Conservation (phyloP, 2,797 vertebrate genomes). For the Hoplostethus atlanticus region DNA sequence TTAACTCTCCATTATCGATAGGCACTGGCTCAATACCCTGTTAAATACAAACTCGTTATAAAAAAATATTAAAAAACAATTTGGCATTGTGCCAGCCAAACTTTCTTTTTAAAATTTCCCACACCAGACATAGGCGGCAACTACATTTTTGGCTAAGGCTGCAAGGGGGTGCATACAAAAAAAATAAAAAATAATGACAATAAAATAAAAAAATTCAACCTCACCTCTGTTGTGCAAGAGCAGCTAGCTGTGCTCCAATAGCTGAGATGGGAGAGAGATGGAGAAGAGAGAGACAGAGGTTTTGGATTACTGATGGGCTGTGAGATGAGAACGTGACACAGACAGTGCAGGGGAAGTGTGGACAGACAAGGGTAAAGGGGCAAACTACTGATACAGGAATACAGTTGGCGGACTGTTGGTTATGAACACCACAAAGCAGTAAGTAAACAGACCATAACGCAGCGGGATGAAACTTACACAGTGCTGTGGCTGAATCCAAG, state of each 20-base stretch:
- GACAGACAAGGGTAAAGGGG: conserved; percentile 14
- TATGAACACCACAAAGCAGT: neutral
- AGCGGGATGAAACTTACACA: conserved; percentile 64
- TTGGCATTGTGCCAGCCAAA: too few relatives aligned
- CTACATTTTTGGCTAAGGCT: too few relatives aligned
- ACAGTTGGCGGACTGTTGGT: neutral
- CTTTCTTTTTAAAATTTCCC: too few relatives aligned
- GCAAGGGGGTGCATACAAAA: neutral
- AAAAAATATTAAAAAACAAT: too few relatives aligned
- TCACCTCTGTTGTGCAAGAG: conserved; percentile 90
- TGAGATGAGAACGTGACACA: conserved; percentile 19
- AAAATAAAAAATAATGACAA: neutral
- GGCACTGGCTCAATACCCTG: too few relatives aligned
- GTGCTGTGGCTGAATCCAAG: conserved; percentile 68
- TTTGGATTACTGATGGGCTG: conserved; percentile 38
- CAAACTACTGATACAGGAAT: conserved; percentile 15
- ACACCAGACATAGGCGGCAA: too few relatives aligned
- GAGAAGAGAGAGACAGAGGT: conserved; percentile 3
- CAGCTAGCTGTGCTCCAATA: conserved; percentile 88
- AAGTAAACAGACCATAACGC: neutral
- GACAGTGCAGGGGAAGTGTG: neutral
- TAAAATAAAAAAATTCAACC: conserved; percentile 22
- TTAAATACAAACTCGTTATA: too few relatives aligned
- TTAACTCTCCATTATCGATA: too few relatives aligned
- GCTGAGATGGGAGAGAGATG: conserved; percentile 69